Percentiles rank a stretch among this genome's conserved stretches.
Conservation (phyloP, 2,888 invertebrate genomes). For the Drosophila fungiperda region DNA sequence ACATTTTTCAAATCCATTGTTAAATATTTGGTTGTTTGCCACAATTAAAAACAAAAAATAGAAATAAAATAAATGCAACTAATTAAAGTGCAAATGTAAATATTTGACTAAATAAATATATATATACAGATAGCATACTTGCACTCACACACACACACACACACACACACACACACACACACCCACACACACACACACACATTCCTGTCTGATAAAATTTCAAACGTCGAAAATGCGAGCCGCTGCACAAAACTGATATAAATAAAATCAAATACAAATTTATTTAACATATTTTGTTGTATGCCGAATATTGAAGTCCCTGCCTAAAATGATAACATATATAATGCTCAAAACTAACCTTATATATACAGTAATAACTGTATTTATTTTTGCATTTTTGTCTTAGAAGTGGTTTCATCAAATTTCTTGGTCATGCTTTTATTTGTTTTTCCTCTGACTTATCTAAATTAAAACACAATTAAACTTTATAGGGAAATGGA, state of each 20-base stretch:
- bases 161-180: conserved; percentile 1
- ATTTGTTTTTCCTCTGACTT: background rate
- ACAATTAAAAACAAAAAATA: conserved; percentile 1
- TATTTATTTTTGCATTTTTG: background rate
- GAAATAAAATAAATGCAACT: conserved; percentile 53
- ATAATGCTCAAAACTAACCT: background rate
- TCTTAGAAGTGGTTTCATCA: background rate
- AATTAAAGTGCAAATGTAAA: conserved; percentile 73
- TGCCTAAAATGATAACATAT: background rate
- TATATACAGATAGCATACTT: conserved; percentile 6
- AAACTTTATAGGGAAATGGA: background rate
- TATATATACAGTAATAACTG: background rate
- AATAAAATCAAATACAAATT: background rate
- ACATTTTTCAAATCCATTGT: conserved; percentile 18
- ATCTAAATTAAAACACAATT: background rate
- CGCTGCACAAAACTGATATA: conserved; percentile 9
- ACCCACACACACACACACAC: background rate
- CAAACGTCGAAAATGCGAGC: conserved; percentile 15
- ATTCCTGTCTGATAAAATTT: conserved; percentile 46
- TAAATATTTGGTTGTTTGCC: conserved; percentile 46
- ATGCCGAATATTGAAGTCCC: background rate
- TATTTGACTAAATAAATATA: conserved; percentile 63
- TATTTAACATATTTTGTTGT: background rate
- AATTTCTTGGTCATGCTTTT: background rate
- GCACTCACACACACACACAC: conserved; percentile 3